These are phyloP conservation scores for Gallinago paraguaiae DNA, from an alignment of 2,113 vertebrate species.

Conservation along the genomic window DNA sequence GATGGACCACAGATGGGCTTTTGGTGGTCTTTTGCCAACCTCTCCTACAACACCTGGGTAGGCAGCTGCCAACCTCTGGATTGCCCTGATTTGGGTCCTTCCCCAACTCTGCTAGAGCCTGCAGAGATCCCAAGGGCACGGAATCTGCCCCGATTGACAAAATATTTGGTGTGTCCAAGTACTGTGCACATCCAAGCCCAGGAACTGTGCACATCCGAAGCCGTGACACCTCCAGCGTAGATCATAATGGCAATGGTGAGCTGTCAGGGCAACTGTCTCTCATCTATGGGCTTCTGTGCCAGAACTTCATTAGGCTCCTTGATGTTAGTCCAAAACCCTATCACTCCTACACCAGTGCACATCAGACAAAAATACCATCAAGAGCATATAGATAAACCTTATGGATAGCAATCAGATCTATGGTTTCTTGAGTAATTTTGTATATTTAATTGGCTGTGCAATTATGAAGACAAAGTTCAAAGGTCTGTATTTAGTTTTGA, in stretches of 20 bases:
- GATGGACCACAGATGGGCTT: not conserved
- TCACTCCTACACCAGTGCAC: not conserved
- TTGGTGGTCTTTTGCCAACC: not conserved
- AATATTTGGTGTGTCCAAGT: not conserved
- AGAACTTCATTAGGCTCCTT: not conserved
- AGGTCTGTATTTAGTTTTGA: not conserved
- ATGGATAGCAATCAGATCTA: not conserved
- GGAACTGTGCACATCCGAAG: not conserved
- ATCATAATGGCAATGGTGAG: not conserved
- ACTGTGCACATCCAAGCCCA: not conserved
- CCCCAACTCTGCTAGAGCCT: not conserved
- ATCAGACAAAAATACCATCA: not conserved
- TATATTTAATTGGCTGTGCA: not conserved
- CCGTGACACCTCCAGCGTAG: not conserved
- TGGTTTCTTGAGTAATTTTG: not conserved
- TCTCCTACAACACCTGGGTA: not conserved
- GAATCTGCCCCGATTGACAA: not conserved
- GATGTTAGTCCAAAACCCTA: not conserved
- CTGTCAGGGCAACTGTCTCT: not conserved
- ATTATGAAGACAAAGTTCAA: not conserved
- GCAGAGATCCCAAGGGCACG: not conserved
- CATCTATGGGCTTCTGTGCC: not conserved
- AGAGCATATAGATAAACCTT: not conserved
- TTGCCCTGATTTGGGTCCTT: not conserved
- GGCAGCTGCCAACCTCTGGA: not conserved